A percentile compares a stretch with the other conserved stretches of the same genome.
Conservation (phyloP, 2,888 invertebrate genomes). For the Gordius sp. region DNA sequence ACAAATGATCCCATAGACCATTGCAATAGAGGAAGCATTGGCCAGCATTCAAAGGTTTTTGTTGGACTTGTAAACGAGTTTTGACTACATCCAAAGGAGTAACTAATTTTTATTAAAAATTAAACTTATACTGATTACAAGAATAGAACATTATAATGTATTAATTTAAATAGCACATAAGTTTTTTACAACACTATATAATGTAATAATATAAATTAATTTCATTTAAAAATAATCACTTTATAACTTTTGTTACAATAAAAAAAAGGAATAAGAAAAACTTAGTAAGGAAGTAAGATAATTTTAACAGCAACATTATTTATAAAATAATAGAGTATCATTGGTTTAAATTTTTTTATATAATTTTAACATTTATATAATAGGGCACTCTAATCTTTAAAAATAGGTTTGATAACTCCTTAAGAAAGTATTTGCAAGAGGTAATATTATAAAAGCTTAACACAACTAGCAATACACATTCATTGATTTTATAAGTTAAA, state of each 20-base stretch:
- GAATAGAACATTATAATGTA: not conserved
- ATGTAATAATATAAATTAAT: not conserved
- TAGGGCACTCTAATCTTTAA: too few relatives aligned
- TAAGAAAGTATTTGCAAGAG: too few relatives aligned
- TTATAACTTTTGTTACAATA: not conserved
- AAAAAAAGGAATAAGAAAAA: too few relatives aligned
- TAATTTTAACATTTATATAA: too few relatives aligned
- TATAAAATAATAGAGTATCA: not conserved
- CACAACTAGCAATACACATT: too few relatives aligned
- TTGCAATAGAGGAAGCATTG: constrained; percentile 86
- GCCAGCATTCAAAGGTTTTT: constrained; percentile 48
- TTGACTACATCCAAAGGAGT: constrained; percentile 98
- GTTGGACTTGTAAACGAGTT: constrained; percentile 77
- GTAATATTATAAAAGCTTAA: too few relatives aligned
- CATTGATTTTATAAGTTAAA: too few relatives aligned
- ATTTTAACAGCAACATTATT: not conserved
- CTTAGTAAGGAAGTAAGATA: not conserved
- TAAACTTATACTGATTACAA: too few relatives aligned
- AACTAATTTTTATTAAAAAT: constrained; percentile 38
- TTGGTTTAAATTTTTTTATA: not conserved
- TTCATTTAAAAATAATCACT: constrained; percentile 6
- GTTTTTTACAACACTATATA: not conserved
- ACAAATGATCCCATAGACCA: constrained; percentile 90
- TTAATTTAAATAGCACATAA: not conserved
- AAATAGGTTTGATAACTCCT: too few relatives aligned